phyloP scores from a whole-genome alignment of 1,140 invertebrate species.

The Euura saliciscinereae region DNA sequence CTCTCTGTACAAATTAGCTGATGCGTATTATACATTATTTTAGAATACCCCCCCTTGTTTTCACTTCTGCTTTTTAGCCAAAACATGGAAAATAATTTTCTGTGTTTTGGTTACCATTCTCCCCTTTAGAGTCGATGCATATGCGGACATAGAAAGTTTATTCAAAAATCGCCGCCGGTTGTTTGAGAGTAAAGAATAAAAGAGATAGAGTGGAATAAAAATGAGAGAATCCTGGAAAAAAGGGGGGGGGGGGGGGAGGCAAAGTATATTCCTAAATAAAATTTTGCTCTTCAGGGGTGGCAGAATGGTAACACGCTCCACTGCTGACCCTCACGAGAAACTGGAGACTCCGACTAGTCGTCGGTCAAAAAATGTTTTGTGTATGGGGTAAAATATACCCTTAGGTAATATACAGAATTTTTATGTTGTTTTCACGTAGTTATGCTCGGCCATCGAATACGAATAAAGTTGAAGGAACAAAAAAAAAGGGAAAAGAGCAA shows the following conservation, averaged over 20 bases:
- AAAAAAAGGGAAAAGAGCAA: background rate
- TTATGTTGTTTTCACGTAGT: slow-evolving; percentile 50
- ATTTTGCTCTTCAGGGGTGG: slow-evolving; percentile 41
- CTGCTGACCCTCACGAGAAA: slow-evolving; percentile 44
- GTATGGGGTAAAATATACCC: slow-evolving; percentile 32
- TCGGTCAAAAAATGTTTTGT: slow-evolving; percentile 43
- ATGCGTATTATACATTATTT: background rate
- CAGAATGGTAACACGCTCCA: slow-evolving; percentile 54
- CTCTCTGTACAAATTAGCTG: background rate
- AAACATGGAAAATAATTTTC: too few species aligned
- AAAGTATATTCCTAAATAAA: slow-evolving; percentile 52
- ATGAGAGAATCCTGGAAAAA: slow-evolving; percentile 11
- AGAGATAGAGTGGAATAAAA: background rate
- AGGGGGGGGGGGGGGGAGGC: slow-evolving; percentile 13
- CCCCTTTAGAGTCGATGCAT: too few species aligned
- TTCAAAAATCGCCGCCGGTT: background rate
- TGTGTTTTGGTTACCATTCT: too few species aligned
- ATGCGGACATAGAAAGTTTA: too few species aligned
- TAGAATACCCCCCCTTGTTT: too few species aligned
- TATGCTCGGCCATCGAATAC: slow-evolving; percentile 28
- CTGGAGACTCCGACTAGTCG: background rate
- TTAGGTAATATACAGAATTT: slow-evolving; percentile 26
- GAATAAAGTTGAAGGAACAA: background rate
- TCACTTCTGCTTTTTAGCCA: too few species aligned
- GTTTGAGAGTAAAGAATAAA: background rate